Conservation (phyloP, 2,888 invertebrate genomes). For the Mesochorus sp. region DNA sequence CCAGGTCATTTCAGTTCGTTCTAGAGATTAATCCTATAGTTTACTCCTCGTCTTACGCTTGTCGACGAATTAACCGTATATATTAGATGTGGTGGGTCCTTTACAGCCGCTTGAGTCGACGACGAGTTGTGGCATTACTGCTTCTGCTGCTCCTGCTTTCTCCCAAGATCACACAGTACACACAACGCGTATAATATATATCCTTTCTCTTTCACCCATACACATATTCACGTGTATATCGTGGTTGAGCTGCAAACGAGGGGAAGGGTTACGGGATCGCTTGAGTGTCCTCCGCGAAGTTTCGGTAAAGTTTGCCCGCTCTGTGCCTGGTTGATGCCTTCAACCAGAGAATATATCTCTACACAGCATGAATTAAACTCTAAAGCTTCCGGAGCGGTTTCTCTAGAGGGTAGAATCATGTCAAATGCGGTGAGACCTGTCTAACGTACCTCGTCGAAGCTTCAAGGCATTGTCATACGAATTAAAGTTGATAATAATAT, state of each 20-base stretch:
- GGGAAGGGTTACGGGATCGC: neutral
- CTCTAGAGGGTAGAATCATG: constrained; percentile 22
- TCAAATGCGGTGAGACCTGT: constrained; percentile 37
- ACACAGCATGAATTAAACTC: constrained; percentile 35
- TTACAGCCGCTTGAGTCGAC: neutral
- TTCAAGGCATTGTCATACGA: constrained; percentile 4
- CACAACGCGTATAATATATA: neutral
- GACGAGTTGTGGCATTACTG: constrained; percentile 7
- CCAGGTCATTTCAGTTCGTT: neutral
- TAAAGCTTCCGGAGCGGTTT: neutral
- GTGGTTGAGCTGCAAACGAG: neutral
- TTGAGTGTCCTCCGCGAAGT: constrained; percentile 29
- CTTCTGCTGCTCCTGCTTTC: constrained; percentile 10
- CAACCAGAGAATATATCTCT: constrained; percentile 32
- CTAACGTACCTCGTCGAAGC: constrained; percentile 7
- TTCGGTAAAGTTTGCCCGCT: constrained; percentile 38
- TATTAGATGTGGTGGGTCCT: constrained; percentile 1
- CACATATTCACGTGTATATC: neutral
- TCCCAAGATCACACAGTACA: neutral
- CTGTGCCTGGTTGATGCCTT: constrained; percentile 11
- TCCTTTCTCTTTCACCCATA: too few species aligned
- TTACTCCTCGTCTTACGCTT: constrained; percentile 52
- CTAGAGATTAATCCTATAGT: constrained; percentile 52
- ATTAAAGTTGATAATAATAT: neutral
- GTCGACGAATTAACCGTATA: constrained; percentile 40